A percentile compares a stretch with the other conserved stretches of the same genome.
Evolutionary conservation across 2,113 vertebrate species (phyloP).

Genomic region (Heloderma charlesbogerti): DNA sequence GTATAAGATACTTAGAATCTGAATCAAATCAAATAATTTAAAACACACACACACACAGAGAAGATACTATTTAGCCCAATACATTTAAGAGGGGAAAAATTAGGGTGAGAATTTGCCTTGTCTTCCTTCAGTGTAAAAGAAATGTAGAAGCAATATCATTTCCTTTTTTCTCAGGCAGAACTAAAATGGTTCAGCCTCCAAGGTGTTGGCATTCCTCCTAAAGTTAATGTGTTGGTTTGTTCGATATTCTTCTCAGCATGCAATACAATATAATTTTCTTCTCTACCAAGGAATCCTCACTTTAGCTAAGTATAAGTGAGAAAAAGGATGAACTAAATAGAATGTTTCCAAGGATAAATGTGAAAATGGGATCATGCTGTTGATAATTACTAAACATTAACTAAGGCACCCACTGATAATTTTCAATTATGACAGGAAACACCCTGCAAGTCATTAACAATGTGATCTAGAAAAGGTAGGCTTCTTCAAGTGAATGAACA

Average conservation of each 20-base stretch:
- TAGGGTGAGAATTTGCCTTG: slow-evolving; percentile 15
- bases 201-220: neutral
- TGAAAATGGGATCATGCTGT: neutral
- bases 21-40: neutral
- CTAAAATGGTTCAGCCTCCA: neutral
- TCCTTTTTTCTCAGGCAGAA: neutral
- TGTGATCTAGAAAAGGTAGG: slow-evolving; percentile 23
- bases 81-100: neutral
- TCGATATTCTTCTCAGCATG: neutral
- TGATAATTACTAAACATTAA: neutral
- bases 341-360: neutral
- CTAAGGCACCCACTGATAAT: neutral
- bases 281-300: neutral
- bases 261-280: neutral
- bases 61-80: too few species aligned
- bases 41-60: neutral
- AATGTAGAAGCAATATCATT: slow-evolving; percentile 23
- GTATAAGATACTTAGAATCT: slow-evolving; percentile 21
- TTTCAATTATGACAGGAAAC: slow-evolving; percentile 34
- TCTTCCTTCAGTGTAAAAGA: neutral
- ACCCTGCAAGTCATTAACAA: slow-evolving; percentile 28
- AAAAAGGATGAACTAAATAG: neutral
- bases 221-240: neutral
- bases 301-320: too few species aligned
- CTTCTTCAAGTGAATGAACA: neutral